These are phyloP conservation scores for Melanotus villosus DNA, from an alignment of 2,888 invertebrate genomes.

Conservation along the genomic window DNA sequence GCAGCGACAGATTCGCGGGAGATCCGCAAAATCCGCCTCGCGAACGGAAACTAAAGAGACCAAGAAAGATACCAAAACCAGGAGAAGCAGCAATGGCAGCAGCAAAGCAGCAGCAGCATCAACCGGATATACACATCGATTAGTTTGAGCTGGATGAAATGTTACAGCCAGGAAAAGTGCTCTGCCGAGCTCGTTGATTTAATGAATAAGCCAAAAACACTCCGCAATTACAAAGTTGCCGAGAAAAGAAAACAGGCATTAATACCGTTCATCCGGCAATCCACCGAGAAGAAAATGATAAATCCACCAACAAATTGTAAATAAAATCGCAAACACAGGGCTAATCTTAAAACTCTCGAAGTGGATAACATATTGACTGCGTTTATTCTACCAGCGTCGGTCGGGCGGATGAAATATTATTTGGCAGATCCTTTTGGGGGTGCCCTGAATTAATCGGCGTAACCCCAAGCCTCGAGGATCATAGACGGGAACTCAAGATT, in stretches of 20 bases:
- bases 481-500: slow-evolving; percentile 29
- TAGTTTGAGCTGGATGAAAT: slow-evolving; percentile 50
- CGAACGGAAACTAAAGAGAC: slow-evolving; percentile 56
- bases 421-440: slow-evolving; percentile 22
- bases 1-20: slow-evolving; percentile 54
- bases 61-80: slow-evolving; percentile 50
- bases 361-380: slow-evolving; percentile 22
- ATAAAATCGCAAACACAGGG: slow-evolving; percentile 18
- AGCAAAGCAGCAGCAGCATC: slow-evolving; percentile 31
- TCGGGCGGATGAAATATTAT: slow-evolving; percentile 34
- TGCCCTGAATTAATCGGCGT: slow-evolving; percentile 31
- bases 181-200: slow-evolving; percentile 40
- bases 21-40: slow-evolving; percentile 56
- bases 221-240: slow-evolving; percentile 10
- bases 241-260: slow-evolving; percentile 4
- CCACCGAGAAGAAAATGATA: background rate
- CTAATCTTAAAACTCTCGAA: slow-evolving; percentile 12
- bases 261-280: background rate
- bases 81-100: no score
- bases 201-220: slow-evolving; percentile 40
- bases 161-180: slow-evolving; percentile 34
- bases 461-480: slow-evolving; percentile 31
- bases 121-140: slow-evolving; percentile 54
- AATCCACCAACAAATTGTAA: slow-evolving; percentile 14
- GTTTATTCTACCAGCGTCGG: slow-evolving; percentile 17